phyloP scores from a whole-genome alignment of 2,797 vertebrate species.

The Acrocephalus scirpaceus region DNA sequence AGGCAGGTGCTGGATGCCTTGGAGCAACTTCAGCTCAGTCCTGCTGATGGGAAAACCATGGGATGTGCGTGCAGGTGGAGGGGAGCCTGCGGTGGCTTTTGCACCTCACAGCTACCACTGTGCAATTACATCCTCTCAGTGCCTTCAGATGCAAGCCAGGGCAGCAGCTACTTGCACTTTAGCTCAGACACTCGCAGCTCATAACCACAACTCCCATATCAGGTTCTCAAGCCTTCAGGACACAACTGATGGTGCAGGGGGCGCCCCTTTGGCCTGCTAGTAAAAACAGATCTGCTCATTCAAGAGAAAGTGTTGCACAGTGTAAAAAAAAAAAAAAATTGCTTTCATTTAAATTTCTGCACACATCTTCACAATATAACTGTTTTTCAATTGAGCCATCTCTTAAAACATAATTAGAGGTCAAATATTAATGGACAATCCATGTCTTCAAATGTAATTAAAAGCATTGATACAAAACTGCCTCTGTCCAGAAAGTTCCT shows the following conservation, averaged over 20 bases:
- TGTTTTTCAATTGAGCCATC: background rate
- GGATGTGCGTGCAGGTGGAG: background rate
- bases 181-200: background rate
- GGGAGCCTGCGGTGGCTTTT: background rate
- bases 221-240: background rate
- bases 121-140: background rate
- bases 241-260: no score
- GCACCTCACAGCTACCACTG: background rate
- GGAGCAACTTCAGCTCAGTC: background rate
- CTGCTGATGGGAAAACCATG: background rate
- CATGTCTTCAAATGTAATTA: slow-evolving; percentile 26
- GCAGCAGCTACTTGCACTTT: background rate
- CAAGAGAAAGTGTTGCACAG: background rate
- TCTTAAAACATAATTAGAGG: slow-evolving; percentile 35
- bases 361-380: background rate
- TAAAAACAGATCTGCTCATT: background rate
- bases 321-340: background rate
- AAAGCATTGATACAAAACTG: background rate
- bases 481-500: slow-evolving; percentile 3
- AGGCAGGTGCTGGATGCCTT: background rate
- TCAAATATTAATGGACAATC: slow-evolving; percentile 30
- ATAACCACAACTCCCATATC: background rate
- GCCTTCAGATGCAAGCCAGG: background rate
- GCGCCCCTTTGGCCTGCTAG: background rate
- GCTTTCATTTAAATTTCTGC: background rate